Evolutionary conservation across 1,140 invertebrate species (phyloP).

Genomic region (Eciton burchellii): DNA sequence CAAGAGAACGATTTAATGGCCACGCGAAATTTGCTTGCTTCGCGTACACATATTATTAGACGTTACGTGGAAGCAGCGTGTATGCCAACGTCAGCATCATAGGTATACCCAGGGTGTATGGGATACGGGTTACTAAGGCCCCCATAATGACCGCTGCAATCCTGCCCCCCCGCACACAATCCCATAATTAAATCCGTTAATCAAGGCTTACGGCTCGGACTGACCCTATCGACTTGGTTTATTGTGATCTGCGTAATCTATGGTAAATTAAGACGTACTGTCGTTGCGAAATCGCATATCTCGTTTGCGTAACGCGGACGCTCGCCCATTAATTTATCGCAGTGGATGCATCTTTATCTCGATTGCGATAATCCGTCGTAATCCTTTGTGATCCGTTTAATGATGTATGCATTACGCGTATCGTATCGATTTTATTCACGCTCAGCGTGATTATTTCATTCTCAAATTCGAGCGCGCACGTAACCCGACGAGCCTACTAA

Average conservation of each 20-base stretch:
- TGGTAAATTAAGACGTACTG: conserved; percentile 83
- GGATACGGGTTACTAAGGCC: conserved; percentile 77
- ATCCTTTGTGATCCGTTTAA: conserved; percentile 1
- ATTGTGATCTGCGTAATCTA: conserved; percentile 85
- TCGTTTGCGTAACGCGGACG: conserved; percentile 65
- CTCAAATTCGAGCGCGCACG: neutral
- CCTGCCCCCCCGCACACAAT: conserved; percentile 76
- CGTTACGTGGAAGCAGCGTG: conserved; percentile 56
- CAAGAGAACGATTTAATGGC: neutral
- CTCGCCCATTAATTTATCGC: conserved; percentile 63
- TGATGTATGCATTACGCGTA: neutral
- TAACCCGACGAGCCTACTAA: conserved; percentile 14
- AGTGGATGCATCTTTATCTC: conserved; percentile 45
- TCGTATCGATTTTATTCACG: neutral
- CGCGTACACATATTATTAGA: conserved; percentile 43
- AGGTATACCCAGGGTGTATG: conserved; percentile 62
- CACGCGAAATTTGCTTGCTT: neutral
- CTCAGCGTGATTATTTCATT: conserved; percentile 10
- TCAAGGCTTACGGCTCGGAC: conserved; percentile 81
- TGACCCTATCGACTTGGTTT: conserved; percentile 85
- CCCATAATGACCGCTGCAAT: conserved; percentile 78
- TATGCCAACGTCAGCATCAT: conserved; percentile 53
- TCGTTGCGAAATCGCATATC: conserved; percentile 71
- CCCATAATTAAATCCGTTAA: conserved; percentile 83
- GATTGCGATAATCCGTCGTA: conserved; percentile 54